Conservation (phyloP, 2,113 vertebrate genomes). For the Channa argus region DNA sequence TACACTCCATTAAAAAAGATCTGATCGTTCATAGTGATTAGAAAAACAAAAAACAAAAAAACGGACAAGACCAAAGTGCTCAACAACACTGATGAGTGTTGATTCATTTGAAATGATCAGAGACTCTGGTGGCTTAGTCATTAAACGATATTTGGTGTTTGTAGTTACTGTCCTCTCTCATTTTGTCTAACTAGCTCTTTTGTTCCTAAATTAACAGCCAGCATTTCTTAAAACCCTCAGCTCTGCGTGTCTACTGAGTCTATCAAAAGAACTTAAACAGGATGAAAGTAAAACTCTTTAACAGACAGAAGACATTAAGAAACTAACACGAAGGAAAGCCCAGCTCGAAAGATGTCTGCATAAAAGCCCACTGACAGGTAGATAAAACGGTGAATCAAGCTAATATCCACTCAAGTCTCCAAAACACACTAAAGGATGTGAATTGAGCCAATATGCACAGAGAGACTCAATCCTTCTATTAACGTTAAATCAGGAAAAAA, state of each 20-base stretch:
- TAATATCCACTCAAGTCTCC: constrained; percentile 57
- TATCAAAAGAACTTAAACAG: constrained; percentile 21
- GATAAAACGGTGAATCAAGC: constrained; percentile 55
- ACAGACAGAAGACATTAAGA: constrained; percentile 52
- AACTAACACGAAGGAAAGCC: constrained; percentile 53
- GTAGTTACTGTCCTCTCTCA: constrained; percentile 13
- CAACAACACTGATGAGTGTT: constrained; percentile 38
- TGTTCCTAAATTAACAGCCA: constrained; percentile 27
- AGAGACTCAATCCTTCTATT: constrained; percentile 52
- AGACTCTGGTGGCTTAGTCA: constrained; percentile 10
- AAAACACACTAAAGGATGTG: constrained; percentile 59
- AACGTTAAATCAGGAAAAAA: constrained; percentile 27
- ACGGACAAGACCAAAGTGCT: constrained; percentile 60
- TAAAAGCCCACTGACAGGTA: constrained; percentile 61
- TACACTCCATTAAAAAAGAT: constrained; percentile 24
- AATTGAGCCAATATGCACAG: constrained; percentile 57
- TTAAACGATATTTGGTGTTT: constrained; percentile 19
- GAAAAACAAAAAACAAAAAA: not conserved
- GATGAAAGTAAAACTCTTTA: constrained; percentile 34
- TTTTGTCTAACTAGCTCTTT: constrained; percentile 31
- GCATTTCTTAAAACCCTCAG: constrained; percentile 16
- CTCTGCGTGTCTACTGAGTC: constrained; percentile 1
- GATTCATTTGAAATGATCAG: constrained; percentile 49
- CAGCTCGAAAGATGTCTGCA: constrained; percentile 41
- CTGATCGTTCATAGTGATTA: constrained; percentile 18